Conservation (phyloP, 1,140 invertebrate species). For the Drosophila kanapiae region DNA sequence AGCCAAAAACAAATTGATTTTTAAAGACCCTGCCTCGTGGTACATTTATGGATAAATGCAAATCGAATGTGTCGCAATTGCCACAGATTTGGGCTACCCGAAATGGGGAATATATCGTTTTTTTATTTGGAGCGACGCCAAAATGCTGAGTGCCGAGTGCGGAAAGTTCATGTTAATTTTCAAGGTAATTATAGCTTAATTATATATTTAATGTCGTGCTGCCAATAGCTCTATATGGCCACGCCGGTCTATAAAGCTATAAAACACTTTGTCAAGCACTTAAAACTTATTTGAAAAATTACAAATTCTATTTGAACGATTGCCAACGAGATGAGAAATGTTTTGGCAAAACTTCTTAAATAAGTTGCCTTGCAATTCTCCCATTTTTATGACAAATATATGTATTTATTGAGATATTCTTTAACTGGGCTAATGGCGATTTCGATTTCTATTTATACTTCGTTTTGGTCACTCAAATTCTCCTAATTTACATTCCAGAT, state of each 20-base stretch:
- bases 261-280: constrained; percentile 50
- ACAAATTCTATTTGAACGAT: constrained; percentile 52
- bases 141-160: constrained; percentile 47
- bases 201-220: constrained; percentile 51
- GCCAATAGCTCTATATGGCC: constrained; percentile 19
- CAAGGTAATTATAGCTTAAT: constrained; percentile 74
- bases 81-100: constrained; percentile 29
- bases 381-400: constrained; percentile 46
- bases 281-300: constrained; percentile 42
- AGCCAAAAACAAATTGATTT: constrained; percentile 59
- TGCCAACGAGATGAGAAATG: constrained; percentile 44
- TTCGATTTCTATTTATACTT: constrained; percentile 29
- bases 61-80: constrained; percentile 72
- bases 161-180: constrained; percentile 70
- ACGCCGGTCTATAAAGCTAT: constrained; percentile 11
- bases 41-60: constrained; percentile 60
- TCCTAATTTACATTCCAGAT: constrained; percentile 30
- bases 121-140: constrained; percentile 62
- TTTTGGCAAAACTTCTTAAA: constrained; percentile 14
- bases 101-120: constrained; percentile 12
- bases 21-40: constrained; percentile 43
- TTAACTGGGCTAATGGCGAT: constrained; percentile 74
- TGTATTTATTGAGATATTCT: constrained; percentile 32
- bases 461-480: constrained; percentile 33
- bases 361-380: constrained; percentile 36